A percentile compares a stretch with the other conserved stretches of the same genome.
These are phyloP conservation scores for Oreochromis mossambicus DNA, from an alignment of 2,797 vertebrate genomes.

Conservation along the genomic window DNA sequence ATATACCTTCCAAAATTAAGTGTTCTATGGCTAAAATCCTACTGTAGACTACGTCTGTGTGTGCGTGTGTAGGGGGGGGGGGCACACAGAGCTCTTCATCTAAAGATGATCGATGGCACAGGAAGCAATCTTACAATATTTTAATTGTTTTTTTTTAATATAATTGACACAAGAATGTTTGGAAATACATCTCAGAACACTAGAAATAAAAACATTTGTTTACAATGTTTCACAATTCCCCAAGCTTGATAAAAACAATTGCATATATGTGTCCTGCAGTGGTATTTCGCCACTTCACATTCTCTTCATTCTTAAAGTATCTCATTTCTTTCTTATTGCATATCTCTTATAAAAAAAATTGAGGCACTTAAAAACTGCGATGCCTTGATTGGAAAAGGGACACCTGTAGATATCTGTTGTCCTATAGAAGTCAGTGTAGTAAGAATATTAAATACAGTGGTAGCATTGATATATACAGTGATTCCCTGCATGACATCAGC, in stretches of 20 bases:
- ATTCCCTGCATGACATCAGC: not conserved
- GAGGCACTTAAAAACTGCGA: constrained; percentile 74
- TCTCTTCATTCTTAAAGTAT: constrained; percentile 62
- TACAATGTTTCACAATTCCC: constrained; percentile 58
- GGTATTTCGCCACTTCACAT: constrained; percentile 30
- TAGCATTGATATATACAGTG: not conserved
- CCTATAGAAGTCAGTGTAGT: not conserved
- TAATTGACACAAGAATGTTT: constrained; percentile 58
- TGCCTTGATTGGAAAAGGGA: constrained; percentile 35
- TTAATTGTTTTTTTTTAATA: constrained; percentile 15
- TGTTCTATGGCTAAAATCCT: not conserved
- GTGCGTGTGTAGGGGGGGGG: not conserved
- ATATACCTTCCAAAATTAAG: not conserved
- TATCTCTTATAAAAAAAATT: constrained; percentile 29
- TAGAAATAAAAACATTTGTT: constrained; percentile 22
- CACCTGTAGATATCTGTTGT: constrained; percentile 8
- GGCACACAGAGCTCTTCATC: not conserved
- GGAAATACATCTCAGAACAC: constrained; percentile 60
- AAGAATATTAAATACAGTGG: constrained; percentile 17
- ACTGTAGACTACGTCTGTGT: not conserved
- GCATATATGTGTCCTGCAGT: constrained; percentile 40
- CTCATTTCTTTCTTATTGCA: constrained; percentile 33
- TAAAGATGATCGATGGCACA: not conserved
- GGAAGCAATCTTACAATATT: constrained; percentile 32
- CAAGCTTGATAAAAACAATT: constrained; percentile 20